A percentile compares a stretch with the other conserved stretches of the same genome.
These are phyloP conservation scores for Omphaloscelis lunosa DNA, from an alignment of 2,888 invertebrate genomes.

Conservation along the genomic window DNA sequence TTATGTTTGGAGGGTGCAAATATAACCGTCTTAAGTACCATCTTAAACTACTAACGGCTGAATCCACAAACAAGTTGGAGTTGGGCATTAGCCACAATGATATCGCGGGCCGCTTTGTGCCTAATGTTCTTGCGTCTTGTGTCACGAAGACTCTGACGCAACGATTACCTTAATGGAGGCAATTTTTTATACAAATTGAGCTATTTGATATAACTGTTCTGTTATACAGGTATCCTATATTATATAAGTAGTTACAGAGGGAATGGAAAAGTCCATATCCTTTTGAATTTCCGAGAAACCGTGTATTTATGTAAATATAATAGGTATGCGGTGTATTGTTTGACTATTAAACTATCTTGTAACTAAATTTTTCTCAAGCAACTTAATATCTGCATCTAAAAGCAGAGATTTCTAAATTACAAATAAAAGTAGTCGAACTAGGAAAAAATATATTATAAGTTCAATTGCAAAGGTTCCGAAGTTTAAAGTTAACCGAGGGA, in stretches of 20 bases:
- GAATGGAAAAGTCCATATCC: slow-evolving; percentile 2
- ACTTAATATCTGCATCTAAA: not conserved
- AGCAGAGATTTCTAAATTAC: not conserved
- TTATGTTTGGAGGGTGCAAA: slow-evolving; percentile 72
- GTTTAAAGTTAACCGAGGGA: slow-evolving; percentile 12
- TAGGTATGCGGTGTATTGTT: not conserved
- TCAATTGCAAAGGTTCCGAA: slow-evolving; percentile 18
- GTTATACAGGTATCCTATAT: slow-evolving; percentile 30
- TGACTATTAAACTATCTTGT: slow-evolving; percentile 4
- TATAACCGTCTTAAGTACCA: slow-evolving; percentile 71
- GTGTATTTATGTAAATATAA: slow-evolving; percentile 5
- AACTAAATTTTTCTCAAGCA: slow-evolving; percentile 17
- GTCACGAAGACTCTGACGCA: slow-evolving; percentile 34
- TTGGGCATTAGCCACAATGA: slow-evolving; percentile 48
- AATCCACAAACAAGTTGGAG: slow-evolving; percentile 57
- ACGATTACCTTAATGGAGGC: slow-evolving; percentile 43
- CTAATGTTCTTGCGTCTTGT: slow-evolving; percentile 54
- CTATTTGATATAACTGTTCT: slow-evolving; percentile 47
- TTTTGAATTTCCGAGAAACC: not conserved
- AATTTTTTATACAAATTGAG: slow-evolving; percentile 57
- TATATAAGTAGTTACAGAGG: not conserved
- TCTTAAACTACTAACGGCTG: slow-evolving; percentile 70
- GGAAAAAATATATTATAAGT: slow-evolving; percentile 30
- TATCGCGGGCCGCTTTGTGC: slow-evolving; percentile 51
- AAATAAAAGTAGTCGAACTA: slow-evolving; percentile 23